Percentiles rank a stretch among this genome's conserved stretches.
These are phyloP conservation scores for Corythornis cristatus DNA, from an alignment of 2,113 vertebrate genomes.

Conservation along the genomic window DNA sequence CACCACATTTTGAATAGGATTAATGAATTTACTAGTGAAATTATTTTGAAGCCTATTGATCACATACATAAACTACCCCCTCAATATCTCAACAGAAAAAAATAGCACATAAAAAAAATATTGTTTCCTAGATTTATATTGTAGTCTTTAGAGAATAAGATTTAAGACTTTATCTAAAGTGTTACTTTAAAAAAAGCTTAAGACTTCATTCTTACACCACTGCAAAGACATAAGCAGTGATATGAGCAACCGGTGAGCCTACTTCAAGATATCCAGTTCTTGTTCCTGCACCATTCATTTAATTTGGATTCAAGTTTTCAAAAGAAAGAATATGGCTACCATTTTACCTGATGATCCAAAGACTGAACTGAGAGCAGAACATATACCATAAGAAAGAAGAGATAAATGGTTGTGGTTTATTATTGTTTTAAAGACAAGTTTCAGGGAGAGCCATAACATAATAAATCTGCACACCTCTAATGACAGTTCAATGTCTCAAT, in stretches of 20 bases:
- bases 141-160: not conserved
- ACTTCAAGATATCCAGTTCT: not conserved
- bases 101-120: not conserved
- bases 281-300: not conserved
- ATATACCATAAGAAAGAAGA: not conserved
- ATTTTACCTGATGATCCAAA: not conserved
- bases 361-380: not conserved
- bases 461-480: not conserved
- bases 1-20: slow-evolving; percentile 71
- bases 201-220: not conserved
- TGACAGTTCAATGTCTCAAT: not conserved
- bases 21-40: slow-evolving; percentile 71
- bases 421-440: not conserved
- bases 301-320: not conserved
- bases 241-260: not conserved
- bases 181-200: not conserved
- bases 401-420: not conserved
- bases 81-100: not conserved
- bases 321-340: not conserved
- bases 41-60: slow-evolving; percentile 71
- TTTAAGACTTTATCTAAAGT: not conserved
- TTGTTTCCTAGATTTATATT: not conserved
- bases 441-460: not conserved
- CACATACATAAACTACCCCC: slow-evolving; percentile 45
- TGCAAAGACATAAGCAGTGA: not conserved